These are phyloP conservation scores for Phengaris alcon DNA, from an alignment of 2,888 invertebrate species.

Conservation along the genomic window DNA sequence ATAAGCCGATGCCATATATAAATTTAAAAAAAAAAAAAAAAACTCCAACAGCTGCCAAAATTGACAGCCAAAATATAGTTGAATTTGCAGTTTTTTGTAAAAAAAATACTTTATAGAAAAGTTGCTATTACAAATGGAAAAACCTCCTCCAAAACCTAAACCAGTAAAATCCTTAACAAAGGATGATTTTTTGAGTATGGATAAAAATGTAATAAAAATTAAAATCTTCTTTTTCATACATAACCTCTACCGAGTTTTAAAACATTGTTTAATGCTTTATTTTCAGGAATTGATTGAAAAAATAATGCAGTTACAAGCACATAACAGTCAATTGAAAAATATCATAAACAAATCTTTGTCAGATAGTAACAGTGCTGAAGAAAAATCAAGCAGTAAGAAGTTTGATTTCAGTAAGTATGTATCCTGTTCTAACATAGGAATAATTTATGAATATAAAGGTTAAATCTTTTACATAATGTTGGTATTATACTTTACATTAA, in stretches of 20 bases:
- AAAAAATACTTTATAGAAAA: background rate
- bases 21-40: background rate
- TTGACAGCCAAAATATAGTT: too few species aligned
- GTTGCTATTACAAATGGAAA: background rate
- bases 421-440: slow-evolving; percentile 4
- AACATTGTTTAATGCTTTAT: slow-evolving; percentile 35
- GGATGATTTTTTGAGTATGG: slow-evolving; percentile 53
- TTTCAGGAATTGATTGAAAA: slow-evolving; percentile 84
- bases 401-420: slow-evolving; percentile 83
- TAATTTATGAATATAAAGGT: background rate
- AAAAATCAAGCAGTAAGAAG: slow-evolving; percentile 52
- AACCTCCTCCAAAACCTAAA: slow-evolving; percentile 47
- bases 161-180: slow-evolving; percentile 44
- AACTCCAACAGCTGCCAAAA: background rate
- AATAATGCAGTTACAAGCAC: slow-evolving; percentile 86
- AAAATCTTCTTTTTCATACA: background rate
- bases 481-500: too few species aligned
- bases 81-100: background rate
- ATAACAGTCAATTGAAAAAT: slow-evolving; percentile 87
- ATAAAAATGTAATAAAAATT: slow-evolving; percentile 53
- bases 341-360: slow-evolving; percentile 78
- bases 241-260: slow-evolving; percentile 25
- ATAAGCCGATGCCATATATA: too few species aligned
- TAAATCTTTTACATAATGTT: too few species aligned
- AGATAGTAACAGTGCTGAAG: slow-evolving; percentile 42